phyloP scores from a whole-genome alignment of 2,888 invertebrate genomes.

The Fissipunctia ypsillon region DNA sequence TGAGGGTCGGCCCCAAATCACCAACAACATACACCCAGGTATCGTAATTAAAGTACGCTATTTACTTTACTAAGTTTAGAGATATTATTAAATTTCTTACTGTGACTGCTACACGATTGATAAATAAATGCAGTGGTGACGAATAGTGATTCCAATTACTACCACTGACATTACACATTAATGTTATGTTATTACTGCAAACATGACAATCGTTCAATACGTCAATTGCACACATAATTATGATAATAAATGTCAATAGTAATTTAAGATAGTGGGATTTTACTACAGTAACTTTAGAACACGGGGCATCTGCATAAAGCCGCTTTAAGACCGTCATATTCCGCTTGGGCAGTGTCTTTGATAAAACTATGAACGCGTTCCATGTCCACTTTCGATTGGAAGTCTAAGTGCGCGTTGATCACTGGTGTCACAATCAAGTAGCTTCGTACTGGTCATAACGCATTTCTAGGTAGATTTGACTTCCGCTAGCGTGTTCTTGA shows the following conservation, averaged over 20 bases:
- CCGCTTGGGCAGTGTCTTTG: not conserved
- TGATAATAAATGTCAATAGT: slow-evolving; percentile 1
- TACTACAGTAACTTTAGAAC: not conserved
- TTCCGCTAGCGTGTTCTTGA: not conserved
- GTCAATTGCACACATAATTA: slow-evolving; percentile 2
- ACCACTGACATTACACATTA: not conserved
- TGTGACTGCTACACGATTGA: not conserved
- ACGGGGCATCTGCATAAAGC: not conserved
- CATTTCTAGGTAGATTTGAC: not conserved
- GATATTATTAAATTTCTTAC: not conserved
- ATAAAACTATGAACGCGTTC: not conserved
- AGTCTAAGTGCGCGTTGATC: not conserved
- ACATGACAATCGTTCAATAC: not conserved
- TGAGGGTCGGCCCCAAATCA: not conserved
- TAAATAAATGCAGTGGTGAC: not conserved
- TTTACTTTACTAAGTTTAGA: not conserved
- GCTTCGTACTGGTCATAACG: not conserved
- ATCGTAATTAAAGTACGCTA: not conserved
- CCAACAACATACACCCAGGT: not conserved
- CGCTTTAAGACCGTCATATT: not conserved
- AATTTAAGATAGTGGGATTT: slow-evolving; percentile 5
- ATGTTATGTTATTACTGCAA: not conserved
- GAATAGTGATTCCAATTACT: slow-evolving; percentile 8
- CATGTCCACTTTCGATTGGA: not conserved
- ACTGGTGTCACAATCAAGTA: not conserved